These are phyloP conservation scores for Parauchenoglanis punctatus DNA, from an alignment of 2,797 vertebrate species.

Conservation along the genomic window DNA sequence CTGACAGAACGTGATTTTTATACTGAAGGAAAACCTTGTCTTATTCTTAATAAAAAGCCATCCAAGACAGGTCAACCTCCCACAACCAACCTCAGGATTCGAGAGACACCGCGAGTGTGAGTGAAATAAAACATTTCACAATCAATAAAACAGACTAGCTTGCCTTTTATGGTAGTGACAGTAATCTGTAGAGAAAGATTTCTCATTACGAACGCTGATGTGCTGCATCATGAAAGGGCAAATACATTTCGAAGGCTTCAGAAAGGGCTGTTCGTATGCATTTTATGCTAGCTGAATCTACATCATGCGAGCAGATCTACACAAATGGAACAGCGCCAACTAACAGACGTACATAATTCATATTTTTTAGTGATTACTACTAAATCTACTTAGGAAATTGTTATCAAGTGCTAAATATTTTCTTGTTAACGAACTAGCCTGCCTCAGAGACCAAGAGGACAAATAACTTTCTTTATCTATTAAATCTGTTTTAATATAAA, in stretches of 20 bases:
- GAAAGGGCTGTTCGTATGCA: neutral
- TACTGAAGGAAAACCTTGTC: conserved; percentile 1
- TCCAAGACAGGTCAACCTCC: neutral
- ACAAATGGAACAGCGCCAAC: neutral
- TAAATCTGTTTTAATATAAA: neutral
- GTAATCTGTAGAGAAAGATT: neutral
- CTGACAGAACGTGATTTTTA: conserved; percentile 18
- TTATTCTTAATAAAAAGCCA: neutral
- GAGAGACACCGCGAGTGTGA: neutral
- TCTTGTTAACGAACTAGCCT: neutral
- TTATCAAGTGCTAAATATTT: neutral
- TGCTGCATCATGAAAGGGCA: neutral
- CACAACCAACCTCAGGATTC: neutral
- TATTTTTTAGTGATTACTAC: neutral
- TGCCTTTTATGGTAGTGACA: neutral
- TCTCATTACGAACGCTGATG: neutral
- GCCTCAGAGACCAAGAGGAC: neutral
- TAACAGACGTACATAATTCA: neutral
- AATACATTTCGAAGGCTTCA: neutral
- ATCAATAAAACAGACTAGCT: neutral
- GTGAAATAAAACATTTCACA: neutral
- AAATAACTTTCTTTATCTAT: neutral
- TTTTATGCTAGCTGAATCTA: neutral
- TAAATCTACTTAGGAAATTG: neutral
- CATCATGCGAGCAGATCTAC: neutral